Percentiles rank a stretch among this genome's conserved stretches.
These are phyloP conservation scores for Pardosa pseudoannulata DNA, from an alignment of 2,888 invertebrate species.

Conservation along the genomic window DNA sequence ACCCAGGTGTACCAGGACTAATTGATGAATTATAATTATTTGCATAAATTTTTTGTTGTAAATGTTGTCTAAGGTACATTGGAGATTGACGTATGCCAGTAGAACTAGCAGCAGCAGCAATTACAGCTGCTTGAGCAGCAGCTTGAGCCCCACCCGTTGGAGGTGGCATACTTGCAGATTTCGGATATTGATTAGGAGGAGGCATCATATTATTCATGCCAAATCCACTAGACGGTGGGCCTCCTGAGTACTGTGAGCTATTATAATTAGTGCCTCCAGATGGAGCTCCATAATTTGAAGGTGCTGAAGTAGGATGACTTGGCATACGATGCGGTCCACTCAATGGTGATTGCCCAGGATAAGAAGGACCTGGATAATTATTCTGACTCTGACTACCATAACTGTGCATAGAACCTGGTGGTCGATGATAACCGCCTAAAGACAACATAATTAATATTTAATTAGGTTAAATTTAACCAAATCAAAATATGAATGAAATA, in stretches of 20 bases:
- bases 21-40: constrained; percentile 56
- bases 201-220: constrained; percentile 74
- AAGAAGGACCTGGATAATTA: constrained; percentile 61
- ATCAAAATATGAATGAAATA: no score
- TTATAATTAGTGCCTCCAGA: constrained; percentile 34
- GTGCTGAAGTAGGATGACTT: constrained; percentile 30
- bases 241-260: constrained; percentile 42
- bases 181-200: constrained; percentile 74
- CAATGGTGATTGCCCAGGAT: constrained; percentile 43
- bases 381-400: constrained; percentile 72
- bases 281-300: constrained; percentile 39
- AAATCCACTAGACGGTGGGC: constrained; percentile 37
- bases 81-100: constrained; percentile 75
- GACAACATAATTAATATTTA: background rate
- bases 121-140: constrained; percentile 74
- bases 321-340: constrained; percentile 38
- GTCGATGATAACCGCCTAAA: constrained; percentile 66
- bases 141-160: constrained; percentile 74
- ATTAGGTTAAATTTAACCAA: no score
- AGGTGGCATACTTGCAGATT: constrained; percentile 57
- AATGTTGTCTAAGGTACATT: constrained; percentile 83
- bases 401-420: constrained; percentile 70
- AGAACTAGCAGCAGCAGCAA: constrained; percentile 75
- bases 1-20: constrained; percentile 42
- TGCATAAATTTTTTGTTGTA: constrained; percentile 76